These are phyloP conservation scores for Hylomyscus alleni DNA, from an alignment of 2,797 vertebrate species.

Conservation along the genomic window DNA sequence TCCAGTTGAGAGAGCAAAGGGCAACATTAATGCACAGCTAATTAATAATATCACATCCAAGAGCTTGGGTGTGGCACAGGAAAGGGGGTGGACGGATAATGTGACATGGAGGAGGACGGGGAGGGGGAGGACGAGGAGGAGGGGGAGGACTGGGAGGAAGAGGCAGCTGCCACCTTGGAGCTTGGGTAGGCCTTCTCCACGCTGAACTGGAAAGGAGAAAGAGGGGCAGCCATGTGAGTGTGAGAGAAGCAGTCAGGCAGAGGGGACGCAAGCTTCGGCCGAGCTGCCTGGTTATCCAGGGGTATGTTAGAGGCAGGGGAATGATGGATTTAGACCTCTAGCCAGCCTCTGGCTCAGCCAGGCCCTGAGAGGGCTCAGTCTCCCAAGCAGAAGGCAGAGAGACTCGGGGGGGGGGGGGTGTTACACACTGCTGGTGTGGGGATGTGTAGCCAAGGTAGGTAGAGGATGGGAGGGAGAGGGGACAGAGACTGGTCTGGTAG, in stretches of 20 bases:
- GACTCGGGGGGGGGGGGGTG: neutral
- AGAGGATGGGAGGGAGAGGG: neutral
- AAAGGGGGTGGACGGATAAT: neutral
- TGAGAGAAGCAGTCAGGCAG: neutral
- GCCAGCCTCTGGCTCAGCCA: neutral
- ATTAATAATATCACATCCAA: neutral
- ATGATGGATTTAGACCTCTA: neutral
- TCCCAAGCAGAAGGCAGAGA: neutral
- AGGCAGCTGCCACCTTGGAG: too few species aligned
- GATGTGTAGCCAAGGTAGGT: neutral
- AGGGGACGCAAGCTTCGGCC: neutral
- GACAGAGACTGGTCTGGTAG: neutral
- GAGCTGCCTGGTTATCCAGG: neutral
- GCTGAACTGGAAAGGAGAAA: neutral
- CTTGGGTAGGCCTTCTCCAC: neutral
- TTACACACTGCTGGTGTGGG: neutral
- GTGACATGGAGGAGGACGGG: fast-evolving
- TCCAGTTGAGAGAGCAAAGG: neutral
- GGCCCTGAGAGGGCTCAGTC: neutral
- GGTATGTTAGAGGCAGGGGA: neutral
- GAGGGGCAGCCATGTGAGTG: fast-evolving
- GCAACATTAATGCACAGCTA: neutral
- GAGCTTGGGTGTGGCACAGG: neutral
- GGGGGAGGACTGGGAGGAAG: fast-evolving
- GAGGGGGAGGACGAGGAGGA: fast-evolving